Evolutionary conservation across 2,797 vertebrate species (phyloP).

Genomic region (Aotus griseimembra): DNA sequence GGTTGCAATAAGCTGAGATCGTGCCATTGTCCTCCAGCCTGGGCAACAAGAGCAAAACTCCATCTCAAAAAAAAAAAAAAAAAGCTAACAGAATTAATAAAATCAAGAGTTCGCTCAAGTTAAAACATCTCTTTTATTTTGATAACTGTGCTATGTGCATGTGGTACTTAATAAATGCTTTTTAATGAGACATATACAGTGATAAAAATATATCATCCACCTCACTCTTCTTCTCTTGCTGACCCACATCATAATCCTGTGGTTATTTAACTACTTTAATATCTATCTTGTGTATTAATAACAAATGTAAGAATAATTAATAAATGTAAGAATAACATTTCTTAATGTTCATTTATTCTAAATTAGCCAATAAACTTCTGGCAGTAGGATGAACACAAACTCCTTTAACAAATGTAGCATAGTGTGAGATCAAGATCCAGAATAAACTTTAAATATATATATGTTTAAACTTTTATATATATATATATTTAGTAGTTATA

Average conservation of each 20-base stretch:
- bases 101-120: slow-evolving; percentile 34
- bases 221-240: neutral
- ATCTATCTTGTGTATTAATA: neutral
- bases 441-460: neutral
- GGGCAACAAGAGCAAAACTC: neutral
- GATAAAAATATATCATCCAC: neutral
- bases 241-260: neutral
- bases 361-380: slow-evolving; percentile 1
- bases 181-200: slow-evolving; percentile 8
- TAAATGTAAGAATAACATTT: neutral
- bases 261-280: neutral
- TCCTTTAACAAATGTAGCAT: neutral
- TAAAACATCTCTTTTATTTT: slow-evolving; percentile 41
- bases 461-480: neutral
- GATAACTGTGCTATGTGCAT: neutral
- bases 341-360: slow-evolving; percentile 25
- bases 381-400: neutral
- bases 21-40: neutral
- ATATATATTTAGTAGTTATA: neutral
- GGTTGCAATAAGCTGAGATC: neutral
- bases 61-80: neutral
- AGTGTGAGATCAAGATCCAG: slow-evolving; percentile 9
- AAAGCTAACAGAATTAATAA: neutral
- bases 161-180: slow-evolving; percentile 1
- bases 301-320: too few species aligned